A percentile compares a stretch with the other conserved stretches of the same genome.
Conservation (phyloP, 2,797 vertebrate species). For the Alosa sapidissima region DNA sequence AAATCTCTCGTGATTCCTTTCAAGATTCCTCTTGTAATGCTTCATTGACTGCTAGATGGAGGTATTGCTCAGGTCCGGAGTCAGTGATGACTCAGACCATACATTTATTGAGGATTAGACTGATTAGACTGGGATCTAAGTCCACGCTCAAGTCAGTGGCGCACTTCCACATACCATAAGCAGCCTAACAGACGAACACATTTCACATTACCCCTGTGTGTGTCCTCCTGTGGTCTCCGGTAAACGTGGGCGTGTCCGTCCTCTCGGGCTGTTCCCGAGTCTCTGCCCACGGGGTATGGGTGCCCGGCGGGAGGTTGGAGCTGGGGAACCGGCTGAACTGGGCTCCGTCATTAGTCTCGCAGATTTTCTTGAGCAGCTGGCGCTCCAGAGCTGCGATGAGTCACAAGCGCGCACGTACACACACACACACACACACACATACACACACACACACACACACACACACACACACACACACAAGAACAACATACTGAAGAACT, state of each 20-base stretch:
- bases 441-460: too few relatives aligned
- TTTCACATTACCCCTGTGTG: conserved; percentile 54
- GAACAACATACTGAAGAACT: not conserved
- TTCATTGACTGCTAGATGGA: not conserved
- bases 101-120: not conserved
- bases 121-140: not conserved
- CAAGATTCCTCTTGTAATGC: not conserved
- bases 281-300: conserved; percentile 46
- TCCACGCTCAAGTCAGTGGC: not conserved
- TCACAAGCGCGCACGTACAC: not conserved
- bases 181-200: not conserved
- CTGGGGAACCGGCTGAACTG: conserved; percentile 64
- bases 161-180: not conserved
- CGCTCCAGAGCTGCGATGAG: conserved; percentile 72
- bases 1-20: not conserved
- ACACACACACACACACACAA: not conserved
- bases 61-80: not conserved
- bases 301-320: conserved; percentile 59
- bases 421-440: too few relatives aligned
- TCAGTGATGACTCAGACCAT: not conserved
- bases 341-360: conserved; percentile 65
- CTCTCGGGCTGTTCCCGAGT: conserved; percentile 46
- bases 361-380: conserved; percentile 77
- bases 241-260: conserved; percentile 55
- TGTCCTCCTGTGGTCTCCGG: conserved; percentile 54